These are phyloP conservation scores for Tethea ocularis DNA, from an alignment of 2,888 invertebrate genomes.

Conservation along the genomic window DNA sequence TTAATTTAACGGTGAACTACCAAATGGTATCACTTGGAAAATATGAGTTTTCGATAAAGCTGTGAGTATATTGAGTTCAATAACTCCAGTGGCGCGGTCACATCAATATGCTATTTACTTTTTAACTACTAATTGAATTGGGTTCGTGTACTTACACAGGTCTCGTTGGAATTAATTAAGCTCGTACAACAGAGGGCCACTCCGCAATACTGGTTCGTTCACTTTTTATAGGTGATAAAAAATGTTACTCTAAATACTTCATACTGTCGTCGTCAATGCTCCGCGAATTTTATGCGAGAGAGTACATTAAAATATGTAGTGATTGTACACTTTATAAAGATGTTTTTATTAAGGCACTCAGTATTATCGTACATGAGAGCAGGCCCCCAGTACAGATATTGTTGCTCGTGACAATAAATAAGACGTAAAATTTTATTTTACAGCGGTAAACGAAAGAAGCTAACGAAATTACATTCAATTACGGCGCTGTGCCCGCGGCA, in stretches of 20 bases:
- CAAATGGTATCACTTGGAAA: constrained; percentile 23
- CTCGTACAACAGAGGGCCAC: constrained; percentile 43
- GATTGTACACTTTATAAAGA: constrained; percentile 53
- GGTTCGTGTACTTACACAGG: constrained; percentile 52
- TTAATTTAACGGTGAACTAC: neutral
- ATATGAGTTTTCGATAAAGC: constrained; percentile 33
- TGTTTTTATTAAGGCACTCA: constrained; percentile 50
- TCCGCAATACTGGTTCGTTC: constrained; percentile 41
- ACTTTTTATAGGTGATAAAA: constrained; percentile 61
- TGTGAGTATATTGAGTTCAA: constrained; percentile 25
- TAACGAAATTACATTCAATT: constrained; percentile 83
- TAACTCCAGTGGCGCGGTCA: constrained; percentile 30
- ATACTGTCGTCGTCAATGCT: constrained; percentile 32
- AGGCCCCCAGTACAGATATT: constrained; percentile 56
- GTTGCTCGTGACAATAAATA: constrained; percentile 78
- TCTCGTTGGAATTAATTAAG: constrained; percentile 67
- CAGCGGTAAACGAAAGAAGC: constrained; percentile 79
- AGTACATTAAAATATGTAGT: constrained; percentile 49
- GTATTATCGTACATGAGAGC: constrained; percentile 42
- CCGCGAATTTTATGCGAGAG: constrained; percentile 39
- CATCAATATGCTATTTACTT: constrained; percentile 55
- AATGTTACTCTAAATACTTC: constrained; percentile 36
- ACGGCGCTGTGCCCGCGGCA: constrained; percentile 69
- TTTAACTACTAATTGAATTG: constrained; percentile 69
- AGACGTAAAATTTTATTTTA: constrained; percentile 82